Conservation (phyloP, 2,888 invertebrate genomes). For the Chymomyza fuscimana region DNA sequence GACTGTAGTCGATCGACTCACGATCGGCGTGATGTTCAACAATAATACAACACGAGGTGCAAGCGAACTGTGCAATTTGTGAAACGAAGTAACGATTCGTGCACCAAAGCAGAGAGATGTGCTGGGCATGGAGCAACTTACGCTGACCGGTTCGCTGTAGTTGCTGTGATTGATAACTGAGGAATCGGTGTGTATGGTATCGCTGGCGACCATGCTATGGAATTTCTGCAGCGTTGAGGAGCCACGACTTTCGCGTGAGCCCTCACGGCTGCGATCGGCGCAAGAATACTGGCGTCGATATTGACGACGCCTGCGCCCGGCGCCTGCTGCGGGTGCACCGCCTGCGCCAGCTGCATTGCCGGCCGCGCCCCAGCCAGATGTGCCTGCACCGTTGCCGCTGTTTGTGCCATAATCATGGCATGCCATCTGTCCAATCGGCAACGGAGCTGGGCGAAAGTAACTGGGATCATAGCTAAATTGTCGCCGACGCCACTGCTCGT, state of each 20-base stretch:
- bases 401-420: slow-evolving; percentile 55
- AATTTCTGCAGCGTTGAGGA: slow-evolving; percentile 66
- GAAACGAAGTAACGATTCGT: slow-evolving; percentile 26
- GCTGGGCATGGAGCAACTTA: slow-evolving; percentile 56
- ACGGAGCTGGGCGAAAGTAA: slow-evolving; percentile 75
- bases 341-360: slow-evolving; percentile 33
- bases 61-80: slow-evolving; percentile 45
- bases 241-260: slow-evolving; percentile 77
- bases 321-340: slow-evolving; percentile 57
- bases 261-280: slow-evolving; percentile 76
- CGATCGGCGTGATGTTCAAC: not conserved
- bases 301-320: slow-evolving; percentile 76
- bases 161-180: slow-evolving; percentile 68
- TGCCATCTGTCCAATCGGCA: slow-evolving; percentile 61
- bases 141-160: slow-evolving; percentile 75
- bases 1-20: not conserved
- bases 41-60: slow-evolving; percentile 32
- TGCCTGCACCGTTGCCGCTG: slow-evolving; percentile 30
- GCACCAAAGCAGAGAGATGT: slow-evolving; percentile 32
- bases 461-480: slow-evolving; percentile 79
- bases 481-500: slow-evolving; percentile 79
- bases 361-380: slow-evolving; percentile 22
- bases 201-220: slow-evolving; percentile 71
- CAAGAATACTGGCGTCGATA: slow-evolving; percentile 79
- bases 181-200: slow-evolving; percentile 71